phyloP scores from a whole-genome alignment of 2,888 invertebrate genomes.

The Diaprepes abbreviatus region DNA sequence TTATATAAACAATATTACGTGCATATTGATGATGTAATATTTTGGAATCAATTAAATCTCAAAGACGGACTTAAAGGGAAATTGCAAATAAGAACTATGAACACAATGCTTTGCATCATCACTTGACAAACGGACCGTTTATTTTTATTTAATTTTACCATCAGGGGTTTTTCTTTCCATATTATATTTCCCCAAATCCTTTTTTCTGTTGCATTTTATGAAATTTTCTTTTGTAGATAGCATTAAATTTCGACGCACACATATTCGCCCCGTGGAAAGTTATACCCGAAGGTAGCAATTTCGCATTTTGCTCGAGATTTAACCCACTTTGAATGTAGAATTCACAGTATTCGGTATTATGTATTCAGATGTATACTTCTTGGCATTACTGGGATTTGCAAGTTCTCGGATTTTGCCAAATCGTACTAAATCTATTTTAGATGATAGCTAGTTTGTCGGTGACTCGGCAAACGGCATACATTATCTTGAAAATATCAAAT shows the following conservation, averaged over 20 bases:
- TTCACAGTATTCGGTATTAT: conserved; percentile 23
- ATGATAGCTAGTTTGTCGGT: conserved; percentile 33
- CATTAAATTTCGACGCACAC: conserved; percentile 9
- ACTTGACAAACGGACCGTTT: too few species aligned
- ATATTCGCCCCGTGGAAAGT: neutral
- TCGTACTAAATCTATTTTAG: conserved; percentile 31
- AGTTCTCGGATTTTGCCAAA: conserved; percentile 27
- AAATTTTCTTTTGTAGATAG: neutral
- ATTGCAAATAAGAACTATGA: too few species aligned
- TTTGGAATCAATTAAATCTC: too few species aligned
- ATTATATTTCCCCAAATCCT: neutral
- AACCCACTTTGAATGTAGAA: conserved; percentile 20
- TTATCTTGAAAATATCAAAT: conserved; percentile 20
- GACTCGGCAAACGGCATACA: conserved; percentile 27
- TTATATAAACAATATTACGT: too few species aligned
- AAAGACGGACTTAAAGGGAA: too few species aligned
- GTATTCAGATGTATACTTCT: conserved; percentile 28
- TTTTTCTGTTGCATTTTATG: neutral
- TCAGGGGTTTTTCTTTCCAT: too few species aligned
- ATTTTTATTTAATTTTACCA: too few species aligned
- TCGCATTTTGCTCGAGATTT: conserved; percentile 25
- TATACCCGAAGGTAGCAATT: conserved; percentile 5
- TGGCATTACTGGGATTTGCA: conserved; percentile 19
- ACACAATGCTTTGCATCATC: too few species aligned
- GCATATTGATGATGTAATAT: too few species aligned